Base-by-base conservation (phyloP, 2,888 invertebrate species). In the Leucoptera coffeella region DNA sequence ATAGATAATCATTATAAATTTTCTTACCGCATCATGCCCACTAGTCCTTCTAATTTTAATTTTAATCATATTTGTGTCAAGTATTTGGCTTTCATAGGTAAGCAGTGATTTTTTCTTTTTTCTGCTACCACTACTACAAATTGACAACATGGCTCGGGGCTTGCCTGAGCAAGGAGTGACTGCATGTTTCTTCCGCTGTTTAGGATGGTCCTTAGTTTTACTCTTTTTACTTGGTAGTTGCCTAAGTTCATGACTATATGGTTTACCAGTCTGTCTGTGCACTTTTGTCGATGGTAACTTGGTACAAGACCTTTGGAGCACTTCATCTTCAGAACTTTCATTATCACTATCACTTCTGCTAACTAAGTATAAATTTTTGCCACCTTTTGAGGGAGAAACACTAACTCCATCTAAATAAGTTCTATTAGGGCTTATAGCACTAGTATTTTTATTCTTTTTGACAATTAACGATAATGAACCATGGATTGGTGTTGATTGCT, bases 31-130 rank as follows among this genome's bases (percentile, higher is more conserved):
- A 45, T 62, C 55, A 45, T 56, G 57, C 36, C 49, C 38, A 43
- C 50, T 64, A 42, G 80, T 78, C 55, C 78, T 81, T 48, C 74
- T 77, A 40, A 83, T 83, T 43, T 79, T 75, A 42, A 83, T 74
- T 52, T 81, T 82, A 43, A 82, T 79, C 32, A 76, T 73, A 44
- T 57, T 58, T 34, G 77, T 77, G 43, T 79, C 80, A 38, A 19
- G 10, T 15, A 22, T 25, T 19, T 27, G 26, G 22, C 26, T 27
- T 12, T 22, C 14, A n/a, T 27, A 27, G 11, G 22, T 27, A 48
- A 47, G 39, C 45, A 42, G 32, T 61, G 49, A 47, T 44, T 62
- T 65, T 46, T 61, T 65, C 41, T 69, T 65, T 50, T 64, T 67
- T 56, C 67, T 69, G 45, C 57, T 65, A 43, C 54, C 56, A 28